phyloP scores from a whole-genome alignment of 2,888 invertebrate species.

The Synanthedon tipuliformis region DNA sequence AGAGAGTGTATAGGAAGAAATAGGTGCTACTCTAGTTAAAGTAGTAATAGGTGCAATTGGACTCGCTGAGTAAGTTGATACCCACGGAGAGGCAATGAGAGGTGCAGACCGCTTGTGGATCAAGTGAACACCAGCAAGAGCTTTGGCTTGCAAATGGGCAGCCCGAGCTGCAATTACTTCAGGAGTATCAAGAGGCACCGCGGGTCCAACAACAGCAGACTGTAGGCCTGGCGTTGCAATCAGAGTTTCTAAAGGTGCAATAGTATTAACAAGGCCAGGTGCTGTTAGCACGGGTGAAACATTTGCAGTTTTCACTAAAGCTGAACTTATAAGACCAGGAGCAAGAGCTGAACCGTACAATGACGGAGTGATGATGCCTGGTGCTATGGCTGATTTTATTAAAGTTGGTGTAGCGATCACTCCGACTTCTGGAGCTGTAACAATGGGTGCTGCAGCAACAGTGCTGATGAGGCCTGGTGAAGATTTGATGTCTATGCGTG shows the following conservation, averaged over 20 bases:
- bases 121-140: conserved; percentile 37
- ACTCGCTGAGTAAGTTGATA: conserved; percentile 29
- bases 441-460: conserved; percentile 23
- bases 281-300: conserved; percentile 7
- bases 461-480: conserved; percentile 45
- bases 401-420: conserved; percentile 21
- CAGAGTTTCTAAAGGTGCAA: conserved; percentile 13
- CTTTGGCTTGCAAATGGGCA: conserved; percentile 50
- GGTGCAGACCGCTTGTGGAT: conserved; percentile 38
- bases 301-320: conserved; percentile 14
- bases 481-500: conserved; percentile 44
- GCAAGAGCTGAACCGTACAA: conserved; percentile 8
- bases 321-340: neutral
- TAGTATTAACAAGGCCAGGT: conserved; percentile 2
- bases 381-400: conserved; percentile 9
- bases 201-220: conserved; percentile 12
- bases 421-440: conserved; percentile 26
- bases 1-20: conserved; percentile 18
- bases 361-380: neutral
- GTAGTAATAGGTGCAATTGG: conserved; percentile 29
- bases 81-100: conserved; percentile 27
- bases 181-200: conserved; percentile 45
- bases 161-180: conserved; percentile 52
- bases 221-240: conserved; percentile 12
- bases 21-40: conserved; percentile 10